Evolutionary conservation across 2,113 vertebrate species (phyloP).

Genomic region (Ceuthmochares aereus): DNA sequence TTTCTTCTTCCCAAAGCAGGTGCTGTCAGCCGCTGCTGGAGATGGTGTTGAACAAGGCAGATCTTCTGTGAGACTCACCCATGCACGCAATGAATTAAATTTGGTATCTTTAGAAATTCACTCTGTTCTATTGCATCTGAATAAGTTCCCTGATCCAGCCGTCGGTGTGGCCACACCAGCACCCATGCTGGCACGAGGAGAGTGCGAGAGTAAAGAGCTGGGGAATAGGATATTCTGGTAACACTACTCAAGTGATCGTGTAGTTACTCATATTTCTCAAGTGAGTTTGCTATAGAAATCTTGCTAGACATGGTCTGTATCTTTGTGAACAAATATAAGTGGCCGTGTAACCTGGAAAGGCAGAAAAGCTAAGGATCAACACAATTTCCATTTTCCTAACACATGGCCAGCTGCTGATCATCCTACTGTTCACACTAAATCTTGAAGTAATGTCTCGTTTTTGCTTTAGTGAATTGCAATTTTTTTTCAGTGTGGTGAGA

Average conservation of each 20-base stretch:
- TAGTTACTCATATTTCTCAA: not conserved
- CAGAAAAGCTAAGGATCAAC: not conserved
- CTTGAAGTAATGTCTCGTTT: not conserved
- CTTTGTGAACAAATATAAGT: not conserved
- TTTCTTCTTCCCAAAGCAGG: not conserved
- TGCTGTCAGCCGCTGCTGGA: not conserved
- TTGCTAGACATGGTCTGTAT: not conserved
- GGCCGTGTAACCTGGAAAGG: not conserved
- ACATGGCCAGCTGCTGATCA: not conserved
- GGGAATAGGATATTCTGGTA: not conserved
- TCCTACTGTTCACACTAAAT: not conserved
- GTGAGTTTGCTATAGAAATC: not conserved
- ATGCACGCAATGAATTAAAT: not conserved
- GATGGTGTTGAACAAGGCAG: not conserved
- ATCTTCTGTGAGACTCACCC: not conserved
- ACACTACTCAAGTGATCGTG: not conserved
- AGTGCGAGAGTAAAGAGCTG: not conserved
- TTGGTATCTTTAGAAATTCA: not conserved
- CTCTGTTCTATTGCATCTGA: not conserved
- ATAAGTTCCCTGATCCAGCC: not conserved
- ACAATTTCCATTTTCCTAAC: not conserved
- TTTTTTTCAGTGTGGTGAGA: not conserved
- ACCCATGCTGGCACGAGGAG: not conserved
- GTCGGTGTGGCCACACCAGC: not conserved
- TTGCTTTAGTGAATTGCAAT: not conserved